Evolutionary conservation across 2,113 vertebrate species (phyloP).

Genomic region (Gila orcuttii): DNA sequence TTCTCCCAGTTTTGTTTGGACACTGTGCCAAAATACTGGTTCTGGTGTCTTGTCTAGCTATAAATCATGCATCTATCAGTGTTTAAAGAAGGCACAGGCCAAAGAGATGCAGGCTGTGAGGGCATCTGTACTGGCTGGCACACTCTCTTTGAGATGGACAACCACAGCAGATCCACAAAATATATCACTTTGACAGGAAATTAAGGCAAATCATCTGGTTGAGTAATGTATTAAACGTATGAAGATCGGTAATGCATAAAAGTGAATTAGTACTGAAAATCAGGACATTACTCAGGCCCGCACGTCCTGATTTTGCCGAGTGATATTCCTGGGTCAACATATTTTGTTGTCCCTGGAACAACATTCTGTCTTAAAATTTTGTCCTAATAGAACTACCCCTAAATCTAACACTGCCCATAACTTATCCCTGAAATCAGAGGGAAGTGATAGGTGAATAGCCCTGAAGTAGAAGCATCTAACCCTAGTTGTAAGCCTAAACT

Average conservation of each 20-base stretch:
- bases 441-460: too few relatives aligned
- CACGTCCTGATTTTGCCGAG: too few relatives aligned
- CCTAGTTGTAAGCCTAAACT: too few relatives aligned
- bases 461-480: too few relatives aligned
- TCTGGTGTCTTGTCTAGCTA: slow-evolving; percentile 45
- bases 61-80: slow-evolving; percentile 56
- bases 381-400: too few relatives aligned
- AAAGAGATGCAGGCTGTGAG: slow-evolving; percentile 49
- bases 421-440: too few relatives aligned
- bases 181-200: slow-evolving; percentile 20
- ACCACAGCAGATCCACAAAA: slow-evolving; percentile 25
- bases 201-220: not conserved
- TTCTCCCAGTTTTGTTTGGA: slow-evolving; percentile 23
- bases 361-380: too few relatives aligned
- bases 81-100: slow-evolving; percentile 45
- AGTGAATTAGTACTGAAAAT: not conserved
- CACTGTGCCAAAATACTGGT: slow-evolving; percentile 35
- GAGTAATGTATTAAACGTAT: not conserved
- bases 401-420: too few relatives aligned
- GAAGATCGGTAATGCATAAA: not conserved
- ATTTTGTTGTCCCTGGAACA: too few relatives aligned
- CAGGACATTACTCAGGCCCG: not conserved
- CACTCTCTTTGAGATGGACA: slow-evolving; percentile 37
- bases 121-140: slow-evolving; percentile 55
- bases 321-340: too few relatives aligned